These are phyloP conservation scores for Alsophila aescularia DNA, from an alignment of 2,888 invertebrate genomes.

Conservation along the genomic window DNA sequence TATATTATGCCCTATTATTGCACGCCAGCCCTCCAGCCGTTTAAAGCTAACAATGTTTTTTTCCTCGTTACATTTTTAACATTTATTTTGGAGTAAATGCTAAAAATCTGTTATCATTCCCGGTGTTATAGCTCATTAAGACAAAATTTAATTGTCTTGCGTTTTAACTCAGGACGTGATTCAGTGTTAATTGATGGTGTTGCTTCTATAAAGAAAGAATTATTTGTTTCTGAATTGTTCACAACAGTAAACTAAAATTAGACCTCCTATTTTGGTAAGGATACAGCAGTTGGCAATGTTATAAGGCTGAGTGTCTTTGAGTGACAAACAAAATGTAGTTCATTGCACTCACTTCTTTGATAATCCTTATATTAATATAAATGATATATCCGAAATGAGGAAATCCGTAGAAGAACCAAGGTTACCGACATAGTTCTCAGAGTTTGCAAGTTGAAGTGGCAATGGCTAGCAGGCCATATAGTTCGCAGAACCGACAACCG, in stretches of 20 bases:
- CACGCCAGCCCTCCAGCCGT: slow-evolving; percentile 69
- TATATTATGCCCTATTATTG: slow-evolving; percentile 83
- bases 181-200: slow-evolving; percentile 41
- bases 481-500: too few relatives aligned
- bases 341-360: too few relatives aligned
- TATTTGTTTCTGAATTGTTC: slow-evolving; percentile 1
- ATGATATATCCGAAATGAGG: too few relatives aligned
- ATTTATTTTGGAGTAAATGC: slow-evolving; percentile 70
- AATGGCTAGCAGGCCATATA: too few relatives aligned
- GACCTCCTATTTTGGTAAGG: too few relatives aligned
- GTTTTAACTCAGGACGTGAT: slow-evolving; percentile 51
- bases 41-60: slow-evolving; percentile 78
- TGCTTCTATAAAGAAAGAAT: slow-evolving; percentile 13
- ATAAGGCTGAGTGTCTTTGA: too few relatives aligned
- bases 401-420: too few relatives aligned
- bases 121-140: slow-evolving; percentile 72
- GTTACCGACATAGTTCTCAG: too few relatives aligned
- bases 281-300: too few relatives aligned
- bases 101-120: slow-evolving; percentile 74
- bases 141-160: slow-evolving; percentile 60
- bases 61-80: slow-evolving; percentile 76
- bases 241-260: neutral
- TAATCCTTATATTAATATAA: too few relatives aligned
- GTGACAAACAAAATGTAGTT: too few relatives aligned
- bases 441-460: too few relatives aligned